Percentiles rank a stretch among this genome's conserved stretches.
Evolutionary conservation across 2,888 invertebrate species (phyloP).

Genomic region (Oeneis ivallda): DNA sequence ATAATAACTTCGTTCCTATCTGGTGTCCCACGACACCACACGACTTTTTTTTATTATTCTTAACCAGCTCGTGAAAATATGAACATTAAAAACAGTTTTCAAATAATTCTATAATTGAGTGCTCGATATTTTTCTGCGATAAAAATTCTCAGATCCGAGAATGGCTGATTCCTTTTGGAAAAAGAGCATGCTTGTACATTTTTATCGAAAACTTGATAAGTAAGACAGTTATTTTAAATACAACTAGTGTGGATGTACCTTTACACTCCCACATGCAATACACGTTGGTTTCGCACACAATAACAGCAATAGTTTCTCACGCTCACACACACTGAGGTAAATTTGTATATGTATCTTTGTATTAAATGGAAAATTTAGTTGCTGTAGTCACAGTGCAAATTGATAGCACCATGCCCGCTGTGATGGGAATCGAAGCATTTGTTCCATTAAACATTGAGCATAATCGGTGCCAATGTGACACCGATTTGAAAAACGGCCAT

Average conservation of each 20-base stretch:
- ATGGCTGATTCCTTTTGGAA: too few relatives aligned
- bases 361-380: constrained; percentile 76
- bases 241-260: constrained; percentile 23
- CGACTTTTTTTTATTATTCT: too few relatives aligned
- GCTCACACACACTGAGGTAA: constrained; percentile 65
- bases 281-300: constrained; percentile 56
- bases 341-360: constrained; percentile 68
- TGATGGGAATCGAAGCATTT: constrained; percentile 71
- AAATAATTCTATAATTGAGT: too few relatives aligned
- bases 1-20: too few relatives aligned
- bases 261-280: constrained; percentile 48
- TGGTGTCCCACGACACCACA: too few relatives aligned
- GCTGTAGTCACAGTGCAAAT: constrained; percentile 68
- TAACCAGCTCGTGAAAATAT: too few relatives aligned
- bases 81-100: too few relatives aligned
- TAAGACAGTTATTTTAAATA: not conserved
- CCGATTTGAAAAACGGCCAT: constrained; percentile 53
- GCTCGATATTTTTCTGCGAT: too few relatives aligned
- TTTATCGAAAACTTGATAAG: too few relatives aligned
- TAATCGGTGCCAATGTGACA: constrained; percentile 53
- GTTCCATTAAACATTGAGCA: constrained; percentile 68
- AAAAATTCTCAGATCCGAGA: too few relatives aligned
- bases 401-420: constrained; percentile 54
- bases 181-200: too few relatives aligned
- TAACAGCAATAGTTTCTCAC: constrained; percentile 77